Conservation (phyloP, 2,797 vertebrate genomes). For the Ispidina picta region DNA sequence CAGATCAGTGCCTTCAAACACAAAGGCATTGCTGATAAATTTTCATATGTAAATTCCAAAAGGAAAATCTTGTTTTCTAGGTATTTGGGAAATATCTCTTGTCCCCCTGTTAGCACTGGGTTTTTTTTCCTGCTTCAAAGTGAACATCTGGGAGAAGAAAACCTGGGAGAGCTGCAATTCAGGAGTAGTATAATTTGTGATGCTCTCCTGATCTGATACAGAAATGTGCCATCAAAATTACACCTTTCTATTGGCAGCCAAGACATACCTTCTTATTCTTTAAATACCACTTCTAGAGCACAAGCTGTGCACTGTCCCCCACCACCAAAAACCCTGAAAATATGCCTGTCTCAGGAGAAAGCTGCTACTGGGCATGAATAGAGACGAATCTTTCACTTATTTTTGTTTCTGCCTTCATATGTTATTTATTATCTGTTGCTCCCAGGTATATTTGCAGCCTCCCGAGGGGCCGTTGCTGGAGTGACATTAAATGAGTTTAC, state of each 20-base stretch:
- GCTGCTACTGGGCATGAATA: neutral
- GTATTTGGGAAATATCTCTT: neutral
- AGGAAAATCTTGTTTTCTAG: neutral
- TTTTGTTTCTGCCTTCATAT: constrained; percentile 50
- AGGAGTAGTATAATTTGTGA: neutral
- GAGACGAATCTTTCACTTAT: constrained; percentile 2
- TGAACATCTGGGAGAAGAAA: neutral
- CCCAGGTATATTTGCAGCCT: constrained; percentile 54
- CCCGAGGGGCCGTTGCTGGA: constrained; percentile 45
- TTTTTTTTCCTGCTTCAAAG: neutral
- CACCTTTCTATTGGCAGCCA: neutral
- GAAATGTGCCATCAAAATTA: neutral
- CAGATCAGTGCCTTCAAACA: neutral
- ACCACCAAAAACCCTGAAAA: neutral
- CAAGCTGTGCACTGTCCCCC: neutral
- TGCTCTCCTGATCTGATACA: neutral
- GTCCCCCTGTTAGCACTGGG: too few relatives aligned
- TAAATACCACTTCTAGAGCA: neutral
- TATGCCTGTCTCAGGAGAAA: neutral
- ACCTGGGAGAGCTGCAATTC: neutral
- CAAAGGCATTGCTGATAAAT: accelerated
- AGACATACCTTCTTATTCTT: neutral
- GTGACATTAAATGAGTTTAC: constrained; percentile 64
- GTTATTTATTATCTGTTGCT: constrained; percentile 66
- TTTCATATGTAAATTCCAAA: neutral